Percentiles rank a stretch among this genome's conserved stretches.
Conservation (phyloP, 2,888 invertebrate species). For the Taenaris catops region DNA sequence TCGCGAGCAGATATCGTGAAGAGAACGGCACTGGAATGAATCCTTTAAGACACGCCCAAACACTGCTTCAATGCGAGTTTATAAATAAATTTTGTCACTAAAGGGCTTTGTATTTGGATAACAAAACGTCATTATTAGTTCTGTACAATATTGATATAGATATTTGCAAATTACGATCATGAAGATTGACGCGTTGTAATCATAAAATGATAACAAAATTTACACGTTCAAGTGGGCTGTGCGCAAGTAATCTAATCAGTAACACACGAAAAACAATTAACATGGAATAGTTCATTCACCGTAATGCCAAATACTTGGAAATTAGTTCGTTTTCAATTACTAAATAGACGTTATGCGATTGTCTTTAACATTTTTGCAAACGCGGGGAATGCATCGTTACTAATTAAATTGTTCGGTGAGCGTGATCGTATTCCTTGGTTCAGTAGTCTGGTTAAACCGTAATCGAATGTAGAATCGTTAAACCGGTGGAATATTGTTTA, state of each 20-base stretch:
- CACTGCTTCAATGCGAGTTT: constrained; percentile 1
- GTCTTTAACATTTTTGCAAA: constrained; percentile 38
- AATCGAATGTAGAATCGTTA: constrained; percentile 44
- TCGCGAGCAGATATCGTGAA: constrained; percentile 62
- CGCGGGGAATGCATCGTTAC: constrained; percentile 38
- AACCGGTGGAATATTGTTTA: constrained; percentile 53
- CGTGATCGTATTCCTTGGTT: constrained; percentile 35
- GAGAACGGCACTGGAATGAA: constrained; percentile 73
- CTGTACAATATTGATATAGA: constrained; percentile 2
- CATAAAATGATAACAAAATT: constrained; percentile 45
- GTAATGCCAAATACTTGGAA: constrained; percentile 33
- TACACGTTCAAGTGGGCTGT: constrained; percentile 41
- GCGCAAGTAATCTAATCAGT: constrained; percentile 51
- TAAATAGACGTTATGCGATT: constrained; percentile 33
- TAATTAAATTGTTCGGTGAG: constrained; percentile 32
- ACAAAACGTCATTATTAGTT: not conserved
- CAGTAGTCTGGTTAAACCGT: constrained; percentile 40
- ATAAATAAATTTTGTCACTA: not conserved
- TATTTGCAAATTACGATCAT: constrained; percentile 14
- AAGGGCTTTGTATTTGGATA: not conserved
- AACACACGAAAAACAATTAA: constrained; percentile 47
- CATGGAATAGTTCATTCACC: constrained; percentile 54
- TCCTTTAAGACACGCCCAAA: constrained; percentile 60
- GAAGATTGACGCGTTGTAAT: constrained; percentile 17
- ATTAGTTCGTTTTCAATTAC: constrained; percentile 18